Conservation (phyloP, 2,113 vertebrate species). For the Cyanoliseus patagonus region DNA sequence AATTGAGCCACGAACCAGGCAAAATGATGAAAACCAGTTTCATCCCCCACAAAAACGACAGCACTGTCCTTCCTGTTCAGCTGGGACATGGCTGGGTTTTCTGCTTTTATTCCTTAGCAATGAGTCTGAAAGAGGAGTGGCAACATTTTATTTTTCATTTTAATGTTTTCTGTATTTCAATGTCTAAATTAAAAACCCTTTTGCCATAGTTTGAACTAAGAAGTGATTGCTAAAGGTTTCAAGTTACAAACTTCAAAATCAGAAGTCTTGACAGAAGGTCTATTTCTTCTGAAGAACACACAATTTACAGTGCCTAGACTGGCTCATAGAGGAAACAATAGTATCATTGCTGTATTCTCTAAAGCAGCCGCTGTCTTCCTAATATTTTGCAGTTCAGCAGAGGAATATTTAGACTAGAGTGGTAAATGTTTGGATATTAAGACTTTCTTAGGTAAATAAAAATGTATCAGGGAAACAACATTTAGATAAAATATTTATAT, state of each 20-base stretch:
- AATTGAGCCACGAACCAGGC: neutral
- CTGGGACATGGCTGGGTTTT: neutral
- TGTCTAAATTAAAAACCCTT: neutral
- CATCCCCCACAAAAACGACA: neutral
- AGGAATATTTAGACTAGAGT: conserved; percentile 44
- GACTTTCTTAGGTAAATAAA: neutral
- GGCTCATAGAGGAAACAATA: neutral
- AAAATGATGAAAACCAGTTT: neutral
- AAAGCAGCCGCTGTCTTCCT: neutral
- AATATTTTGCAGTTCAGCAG: neutral
- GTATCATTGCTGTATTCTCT: conserved; percentile 8
- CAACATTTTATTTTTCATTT: neutral
- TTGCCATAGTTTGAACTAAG: neutral
- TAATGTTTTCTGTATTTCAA: neutral
- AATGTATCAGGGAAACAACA: neutral
- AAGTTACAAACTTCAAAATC: neutral
- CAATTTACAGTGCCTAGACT: neutral
- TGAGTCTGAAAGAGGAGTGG: neutral
- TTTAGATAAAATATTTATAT: conserved; percentile 14
- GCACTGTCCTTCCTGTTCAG: neutral
- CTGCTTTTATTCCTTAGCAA: neutral
- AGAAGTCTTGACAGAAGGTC: neutral
- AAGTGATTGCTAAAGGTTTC: neutral
- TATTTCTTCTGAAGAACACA: neutral
- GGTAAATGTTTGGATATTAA: conserved; percentile 40